These are phyloP conservation scores for Oscheius onirici DNA, from an alignment of 2,888 invertebrate genomes.

Conservation along the genomic window DNA sequence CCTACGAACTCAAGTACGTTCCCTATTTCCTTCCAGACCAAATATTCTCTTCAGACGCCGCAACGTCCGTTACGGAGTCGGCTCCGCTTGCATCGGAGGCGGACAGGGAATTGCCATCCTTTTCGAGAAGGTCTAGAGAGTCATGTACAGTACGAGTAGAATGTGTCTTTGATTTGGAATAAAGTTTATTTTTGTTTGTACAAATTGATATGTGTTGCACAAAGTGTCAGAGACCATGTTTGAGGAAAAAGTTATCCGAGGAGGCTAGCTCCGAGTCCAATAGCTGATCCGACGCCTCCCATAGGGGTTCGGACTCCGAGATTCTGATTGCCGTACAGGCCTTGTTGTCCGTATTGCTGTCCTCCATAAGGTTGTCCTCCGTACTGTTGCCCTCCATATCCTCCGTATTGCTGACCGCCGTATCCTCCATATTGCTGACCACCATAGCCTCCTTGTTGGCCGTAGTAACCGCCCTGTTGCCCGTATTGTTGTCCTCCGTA, in stretches of 20 bases:
- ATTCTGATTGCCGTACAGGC: constrained; percentile 15
- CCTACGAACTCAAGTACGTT: constrained; percentile 57
- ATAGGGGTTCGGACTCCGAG: constrained; percentile 4
- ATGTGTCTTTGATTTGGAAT: neutral
- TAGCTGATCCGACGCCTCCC: neutral
- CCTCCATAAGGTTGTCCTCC: constrained; percentile 15
- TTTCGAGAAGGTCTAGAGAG: constrained; percentile 77
- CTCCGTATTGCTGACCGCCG: neutral
- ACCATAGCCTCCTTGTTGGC: constrained; percentile 1
- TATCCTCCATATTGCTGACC: constrained; percentile 4
- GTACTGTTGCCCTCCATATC: constrained; percentile 7
- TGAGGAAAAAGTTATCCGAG: neutral
- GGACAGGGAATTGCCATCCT: constrained; percentile 96
- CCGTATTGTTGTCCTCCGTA: neutral
- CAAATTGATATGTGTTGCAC: neutral
- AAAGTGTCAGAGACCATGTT: neutral
- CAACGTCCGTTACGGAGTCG: constrained; percentile 81
- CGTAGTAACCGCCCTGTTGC: too few species aligned
- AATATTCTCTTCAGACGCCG: constrained; percentile 44
- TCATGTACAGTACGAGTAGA: constrained; percentile 13
- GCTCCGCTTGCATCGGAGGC: constrained; percentile 97
- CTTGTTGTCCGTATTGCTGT: neutral
- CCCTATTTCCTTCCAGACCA: neutral
- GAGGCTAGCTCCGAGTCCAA: neutral
- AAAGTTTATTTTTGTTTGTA: neutral